These are phyloP conservation scores for Alethe diademata DNA, from an alignment of 2,113 vertebrate species.

Conservation along the genomic window DNA sequence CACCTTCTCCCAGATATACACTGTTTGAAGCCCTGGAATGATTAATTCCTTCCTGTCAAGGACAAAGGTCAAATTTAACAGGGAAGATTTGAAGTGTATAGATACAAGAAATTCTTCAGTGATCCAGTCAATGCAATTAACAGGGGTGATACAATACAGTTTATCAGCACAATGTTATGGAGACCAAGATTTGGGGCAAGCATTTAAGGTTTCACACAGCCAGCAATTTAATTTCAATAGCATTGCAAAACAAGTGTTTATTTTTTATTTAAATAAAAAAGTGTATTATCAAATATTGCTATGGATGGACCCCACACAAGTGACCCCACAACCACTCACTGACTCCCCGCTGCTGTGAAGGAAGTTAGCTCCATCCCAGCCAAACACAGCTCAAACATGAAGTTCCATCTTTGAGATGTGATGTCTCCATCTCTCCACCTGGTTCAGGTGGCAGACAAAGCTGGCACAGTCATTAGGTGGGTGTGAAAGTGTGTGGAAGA, in stretches of 20 bases:
- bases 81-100: not conserved
- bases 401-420: not conserved
- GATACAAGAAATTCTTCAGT: not conserved
- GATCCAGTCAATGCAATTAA: not conserved
- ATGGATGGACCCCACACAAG: not conserved
- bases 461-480: not conserved
- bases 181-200: not conserved
- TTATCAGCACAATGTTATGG: not conserved
- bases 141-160: not conserved
- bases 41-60: not conserved
- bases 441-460: not conserved
- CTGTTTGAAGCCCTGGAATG: not conserved
- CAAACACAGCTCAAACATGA: not conserved
- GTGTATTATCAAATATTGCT: not conserved
- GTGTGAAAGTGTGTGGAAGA: not conserved
- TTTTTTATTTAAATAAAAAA: not conserved
- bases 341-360: fast-evolving
- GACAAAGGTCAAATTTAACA: not conserved
- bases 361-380: not conserved
- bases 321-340: not conserved
- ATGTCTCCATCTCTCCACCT: not conserved
- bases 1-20: not conserved
- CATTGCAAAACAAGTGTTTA: not conserved
- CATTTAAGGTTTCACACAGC: not conserved
- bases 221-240: not conserved